Percentiles rank a stretch among this genome's conserved stretches.
phyloP scores from a whole-genome alignment of 1,140 invertebrate genomes.

The Psilanteris sp. region DNA sequence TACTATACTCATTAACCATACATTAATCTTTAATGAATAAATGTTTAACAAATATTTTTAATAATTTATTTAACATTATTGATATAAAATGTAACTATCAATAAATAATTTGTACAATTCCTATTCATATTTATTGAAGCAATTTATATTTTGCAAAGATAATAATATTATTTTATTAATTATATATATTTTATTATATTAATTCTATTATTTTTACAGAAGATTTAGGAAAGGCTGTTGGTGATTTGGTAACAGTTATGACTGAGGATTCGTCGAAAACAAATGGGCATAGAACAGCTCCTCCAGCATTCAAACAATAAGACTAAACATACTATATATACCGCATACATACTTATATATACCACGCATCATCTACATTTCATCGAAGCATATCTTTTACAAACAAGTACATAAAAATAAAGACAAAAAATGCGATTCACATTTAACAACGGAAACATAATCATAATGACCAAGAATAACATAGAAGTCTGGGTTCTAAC shows the following conservation, averaged over 20 bases:
- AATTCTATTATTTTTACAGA: conserved; percentile 66
- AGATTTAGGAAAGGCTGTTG: conserved; percentile 91
- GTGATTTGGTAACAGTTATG: conserved; percentile 92
- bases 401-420: conserved; percentile 38
- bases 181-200: too few species aligned
- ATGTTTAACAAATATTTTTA: too few species aligned
- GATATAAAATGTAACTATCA: too few species aligned
- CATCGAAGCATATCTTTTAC: conserved; percentile 44
- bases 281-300: conserved; percentile 74
- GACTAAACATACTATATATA: conserved; percentile 56
- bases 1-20: too few species aligned
- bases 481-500: conserved; percentile 74
- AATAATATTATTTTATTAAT: too few species aligned
- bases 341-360: conserved; percentile 49
- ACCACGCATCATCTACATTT: conserved; percentile 47
- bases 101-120: too few species aligned
- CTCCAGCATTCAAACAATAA: conserved; percentile 77
- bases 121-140: too few species aligned
- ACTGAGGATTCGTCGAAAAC: conserved; percentile 84
- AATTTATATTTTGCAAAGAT: too few species aligned
- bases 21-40: too few species aligned
- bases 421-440: conserved; percentile 30
- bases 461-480: conserved; percentile 74
- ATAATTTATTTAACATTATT: too few species aligned
- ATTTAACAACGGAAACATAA: conserved; percentile 58